These are phyloP conservation scores for Sesia apiformis DNA, from an alignment of 2,888 invertebrate species.

Conservation along the genomic window DNA sequence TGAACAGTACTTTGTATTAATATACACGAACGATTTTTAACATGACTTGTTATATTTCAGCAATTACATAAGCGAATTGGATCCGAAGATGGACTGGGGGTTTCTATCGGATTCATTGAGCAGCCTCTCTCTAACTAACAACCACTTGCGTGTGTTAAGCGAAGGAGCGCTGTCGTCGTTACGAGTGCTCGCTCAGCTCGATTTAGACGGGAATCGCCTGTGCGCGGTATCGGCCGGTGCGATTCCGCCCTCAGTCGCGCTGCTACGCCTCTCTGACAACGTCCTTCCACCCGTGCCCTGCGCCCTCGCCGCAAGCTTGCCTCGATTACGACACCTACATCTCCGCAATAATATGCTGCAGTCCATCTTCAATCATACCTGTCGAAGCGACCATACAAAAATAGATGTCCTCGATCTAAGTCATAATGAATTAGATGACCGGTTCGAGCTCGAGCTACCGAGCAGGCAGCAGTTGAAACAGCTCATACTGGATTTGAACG, in stretches of 20 bases:
- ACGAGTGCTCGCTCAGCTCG: constrained; percentile 72
- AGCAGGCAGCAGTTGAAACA: constrained; percentile 80
- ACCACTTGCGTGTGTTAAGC: constrained; percentile 74
- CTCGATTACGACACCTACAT: constrained; percentile 78
- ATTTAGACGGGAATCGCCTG: constrained; percentile 81
- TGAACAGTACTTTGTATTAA: not conserved
- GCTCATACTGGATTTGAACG: constrained; percentile 84
- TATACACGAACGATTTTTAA: not conserved
- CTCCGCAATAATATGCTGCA: constrained; percentile 59
- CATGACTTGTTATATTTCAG: constrained; percentile 59
- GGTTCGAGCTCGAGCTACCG: constrained; percentile 77
- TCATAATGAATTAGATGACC: constrained; percentile 81
- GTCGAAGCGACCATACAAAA: constrained; percentile 30
- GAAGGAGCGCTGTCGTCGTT: constrained; percentile 75
- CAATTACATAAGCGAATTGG: constrained; percentile 75
- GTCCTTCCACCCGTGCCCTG: constrained; percentile 76
- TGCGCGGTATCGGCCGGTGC: constrained; percentile 70
- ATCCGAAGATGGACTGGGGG: constrained; percentile 77
- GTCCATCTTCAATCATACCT: constrained; percentile 20
- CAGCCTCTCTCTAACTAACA: constrained; percentile 84
- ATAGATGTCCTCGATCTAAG: constrained; percentile 86
- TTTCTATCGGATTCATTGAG: constrained; percentile 80
- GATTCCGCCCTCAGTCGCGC: constrained; percentile 75
- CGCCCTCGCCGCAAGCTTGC: constrained; percentile 63
- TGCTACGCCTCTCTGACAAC: constrained; percentile 80